Percentiles rank a stretch among this genome's conserved stretches.
These are phyloP conservation scores for Brachionus rotundiformis DNA, from an alignment of 1,140 invertebrate species.

Conservation along the genomic window DNA sequence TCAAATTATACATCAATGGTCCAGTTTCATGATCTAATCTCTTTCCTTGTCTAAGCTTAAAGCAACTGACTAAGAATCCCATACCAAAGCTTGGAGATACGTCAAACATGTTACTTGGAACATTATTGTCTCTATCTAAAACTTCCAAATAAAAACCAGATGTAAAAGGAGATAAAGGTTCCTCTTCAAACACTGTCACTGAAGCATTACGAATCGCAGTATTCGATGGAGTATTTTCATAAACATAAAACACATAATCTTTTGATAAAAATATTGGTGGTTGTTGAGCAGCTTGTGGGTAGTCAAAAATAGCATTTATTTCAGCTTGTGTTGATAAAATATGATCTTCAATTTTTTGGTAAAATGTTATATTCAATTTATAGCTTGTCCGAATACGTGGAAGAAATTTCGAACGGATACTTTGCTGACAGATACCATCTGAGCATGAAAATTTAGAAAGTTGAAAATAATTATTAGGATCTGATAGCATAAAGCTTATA, in stretches of 20 bases:
- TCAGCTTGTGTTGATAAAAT: neutral
- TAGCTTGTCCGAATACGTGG: neutral
- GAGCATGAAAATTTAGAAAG: neutral
- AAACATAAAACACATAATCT: neutral
- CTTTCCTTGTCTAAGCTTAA: neutral
- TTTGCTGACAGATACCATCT: neutral
- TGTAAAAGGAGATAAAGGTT: neutral
- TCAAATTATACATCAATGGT: neutral
- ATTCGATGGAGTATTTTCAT: conserved; percentile 10
- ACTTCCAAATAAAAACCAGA: conserved; percentile 46
- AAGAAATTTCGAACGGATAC: neutral
- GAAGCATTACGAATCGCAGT: conserved; percentile 14
- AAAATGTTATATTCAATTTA: neutral
- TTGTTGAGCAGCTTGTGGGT: neutral
- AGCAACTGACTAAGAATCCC: neutral
- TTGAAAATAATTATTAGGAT: neutral
- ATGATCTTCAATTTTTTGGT: neutral
- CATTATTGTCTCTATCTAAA: neutral
- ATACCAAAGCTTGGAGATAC: conserved; percentile 3
- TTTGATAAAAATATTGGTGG: neutral
- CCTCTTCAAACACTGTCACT: neutral
- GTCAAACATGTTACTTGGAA: conserved; percentile 11
- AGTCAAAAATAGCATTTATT: neutral
- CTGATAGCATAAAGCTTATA: neutral
- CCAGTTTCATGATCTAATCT: conserved; percentile 36